phyloP scores from a whole-genome alignment of 2,113 vertebrate genomes.

The Fregetta grallaria region DNA sequence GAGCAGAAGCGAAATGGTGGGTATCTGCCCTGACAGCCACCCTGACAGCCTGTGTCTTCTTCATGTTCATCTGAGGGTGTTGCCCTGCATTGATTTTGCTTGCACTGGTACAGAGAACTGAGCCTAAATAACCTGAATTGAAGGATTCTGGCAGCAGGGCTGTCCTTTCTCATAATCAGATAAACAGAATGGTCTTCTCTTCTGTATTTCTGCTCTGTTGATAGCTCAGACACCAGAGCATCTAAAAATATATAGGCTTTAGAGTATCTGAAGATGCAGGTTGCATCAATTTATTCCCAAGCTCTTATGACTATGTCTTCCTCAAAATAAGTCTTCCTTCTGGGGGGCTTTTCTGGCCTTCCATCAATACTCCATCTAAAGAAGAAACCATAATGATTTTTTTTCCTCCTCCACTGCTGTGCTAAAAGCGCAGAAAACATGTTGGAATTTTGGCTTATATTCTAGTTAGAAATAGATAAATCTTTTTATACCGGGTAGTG shows the following conservation, averaged over 20 bases:
- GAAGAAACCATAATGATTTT: not conserved
- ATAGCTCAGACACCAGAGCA: not conserved
- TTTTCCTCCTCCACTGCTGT: not conserved
- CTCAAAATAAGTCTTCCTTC: not conserved
- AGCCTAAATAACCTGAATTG: not conserved
- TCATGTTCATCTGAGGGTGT: not conserved
- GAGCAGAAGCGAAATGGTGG: not conserved
- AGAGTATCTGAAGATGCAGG: not conserved
- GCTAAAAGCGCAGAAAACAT: not conserved
- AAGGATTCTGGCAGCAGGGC: not conserved
- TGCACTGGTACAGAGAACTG: not conserved
- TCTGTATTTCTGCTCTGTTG: not conserved
- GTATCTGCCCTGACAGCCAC: too few relatives aligned
- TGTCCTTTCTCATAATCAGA: not conserved
- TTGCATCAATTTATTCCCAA: not conserved
- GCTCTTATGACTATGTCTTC: not conserved
- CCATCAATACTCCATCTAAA: not conserved
- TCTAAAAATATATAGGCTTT: not conserved
- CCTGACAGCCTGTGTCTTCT: not conserved
- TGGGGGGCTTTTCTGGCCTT: not conserved
- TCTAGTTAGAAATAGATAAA: slow-evolving; percentile 7
- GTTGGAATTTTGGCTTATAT: not conserved
- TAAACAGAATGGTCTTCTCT: not conserved
- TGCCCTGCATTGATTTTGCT: not conserved
- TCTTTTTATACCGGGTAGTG: not conserved